These are phyloP conservation scores for Deroplatys truncata DNA, from an alignment of 2,888 invertebrate genomes.

Conservation along the genomic window DNA sequence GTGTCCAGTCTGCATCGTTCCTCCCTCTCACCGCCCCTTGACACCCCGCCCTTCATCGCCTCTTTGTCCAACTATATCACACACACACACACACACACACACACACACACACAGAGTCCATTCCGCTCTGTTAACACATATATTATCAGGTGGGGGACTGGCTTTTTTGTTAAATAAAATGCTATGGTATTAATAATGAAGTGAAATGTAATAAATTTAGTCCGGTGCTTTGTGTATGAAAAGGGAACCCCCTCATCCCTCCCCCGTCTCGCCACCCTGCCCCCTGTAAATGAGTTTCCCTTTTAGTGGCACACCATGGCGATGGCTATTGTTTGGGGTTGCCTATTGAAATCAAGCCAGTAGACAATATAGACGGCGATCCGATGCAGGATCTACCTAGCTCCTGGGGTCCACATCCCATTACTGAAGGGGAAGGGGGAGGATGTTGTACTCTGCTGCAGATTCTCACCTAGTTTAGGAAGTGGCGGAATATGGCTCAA, in stretches of 20 bases:
- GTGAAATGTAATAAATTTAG: slow-evolving; percentile 16
- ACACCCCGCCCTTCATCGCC: neutral
- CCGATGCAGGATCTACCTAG: neutral
- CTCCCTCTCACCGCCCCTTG: neutral
- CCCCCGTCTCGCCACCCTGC: neutral
- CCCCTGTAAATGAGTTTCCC: slow-evolving; percentile 14
- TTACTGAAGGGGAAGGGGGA: neutral
- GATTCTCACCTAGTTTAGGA: neutral
- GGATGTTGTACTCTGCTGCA: neutral
- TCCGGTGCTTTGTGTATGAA: slow-evolving; percentile 2
- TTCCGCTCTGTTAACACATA: slow-evolving; percentile 13
- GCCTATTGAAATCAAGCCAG: slow-evolving; percentile 17
- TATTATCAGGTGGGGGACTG: slow-evolving; percentile 7
- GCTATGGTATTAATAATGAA: slow-evolving; percentile 18
- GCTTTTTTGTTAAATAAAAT: slow-evolving; percentile 11
- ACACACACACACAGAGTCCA: neutral
- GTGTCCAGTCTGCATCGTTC: neutral
- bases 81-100: neutral
- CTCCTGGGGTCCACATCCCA: neutral
- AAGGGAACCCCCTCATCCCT: neutral
- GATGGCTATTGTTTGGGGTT: neutral
- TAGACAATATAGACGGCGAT: slow-evolving; percentile 9
- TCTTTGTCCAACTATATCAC: slow-evolving; percentile 15
- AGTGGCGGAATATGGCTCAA: neutral
- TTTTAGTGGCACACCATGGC: slow-evolving; percentile 6